Percentiles rank a stretch among this genome's conserved stretches.
Evolutionary conservation across 2,797 vertebrate genomes (phyloP).

Genomic region (Uromys caudimaculatus): DNA sequence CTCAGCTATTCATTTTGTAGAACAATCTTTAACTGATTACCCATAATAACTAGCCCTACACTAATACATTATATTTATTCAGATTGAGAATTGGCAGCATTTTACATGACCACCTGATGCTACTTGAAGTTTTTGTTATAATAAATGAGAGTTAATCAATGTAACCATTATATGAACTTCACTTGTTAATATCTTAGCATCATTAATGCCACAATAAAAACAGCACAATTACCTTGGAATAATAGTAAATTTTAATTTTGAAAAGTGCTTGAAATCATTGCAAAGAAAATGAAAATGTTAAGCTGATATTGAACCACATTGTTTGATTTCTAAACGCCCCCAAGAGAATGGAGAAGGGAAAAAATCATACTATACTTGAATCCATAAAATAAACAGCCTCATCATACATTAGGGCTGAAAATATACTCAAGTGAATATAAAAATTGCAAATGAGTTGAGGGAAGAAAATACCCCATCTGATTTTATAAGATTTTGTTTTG

Average conservation of each 20-base stretch:
- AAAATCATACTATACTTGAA: conserved; percentile 66
- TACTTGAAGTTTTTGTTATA: conserved; percentile 46
- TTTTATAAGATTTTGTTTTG: conserved; percentile 79
- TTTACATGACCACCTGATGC: conserved; percentile 36
- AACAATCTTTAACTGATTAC: not conserved
- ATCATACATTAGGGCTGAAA: conserved; percentile 77
- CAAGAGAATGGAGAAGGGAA: conserved; percentile 50
- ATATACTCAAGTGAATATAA: conserved; percentile 67
- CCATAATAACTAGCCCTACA: not conserved
- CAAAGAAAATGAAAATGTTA: conserved; percentile 66
- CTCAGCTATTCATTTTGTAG: conserved; percentile 58
- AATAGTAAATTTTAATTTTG: conserved; percentile 65
- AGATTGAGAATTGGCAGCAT: conserved; percentile 21
- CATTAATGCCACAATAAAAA: conserved; percentile 20
- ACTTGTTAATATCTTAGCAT: conserved; percentile 58
- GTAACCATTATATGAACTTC: conserved; percentile 36
- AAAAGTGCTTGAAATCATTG: conserved; percentile 42
- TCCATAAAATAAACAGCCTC: conserved; percentile 75
- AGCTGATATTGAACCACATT: conserved; percentile 53
- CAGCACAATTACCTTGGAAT: not conserved
- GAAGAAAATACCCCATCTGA: conserved; percentile 65
- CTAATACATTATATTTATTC: conserved; percentile 59
- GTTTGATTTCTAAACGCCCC: conserved; percentile 64
- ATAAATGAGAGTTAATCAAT: conserved; percentile 56
- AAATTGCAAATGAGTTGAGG: conserved; percentile 70